These are phyloP conservation scores for Halichoerus grypus DNA, from an alignment of 2,113 vertebrate species.

Conservation along the genomic window DNA sequence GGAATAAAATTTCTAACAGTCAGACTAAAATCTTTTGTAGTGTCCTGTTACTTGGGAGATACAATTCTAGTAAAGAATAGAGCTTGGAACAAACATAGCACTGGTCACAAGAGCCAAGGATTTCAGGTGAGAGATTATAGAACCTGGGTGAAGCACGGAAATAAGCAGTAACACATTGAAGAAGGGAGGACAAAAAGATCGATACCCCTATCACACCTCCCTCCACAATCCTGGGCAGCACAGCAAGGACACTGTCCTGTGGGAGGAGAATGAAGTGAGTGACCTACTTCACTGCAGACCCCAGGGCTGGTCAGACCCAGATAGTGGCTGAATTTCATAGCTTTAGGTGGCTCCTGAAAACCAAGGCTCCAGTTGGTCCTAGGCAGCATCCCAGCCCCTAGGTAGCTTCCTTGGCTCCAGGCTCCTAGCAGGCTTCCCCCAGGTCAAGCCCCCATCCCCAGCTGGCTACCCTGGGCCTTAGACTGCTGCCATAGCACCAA, in stretches of 20 bases:
- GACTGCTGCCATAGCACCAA: background rate
- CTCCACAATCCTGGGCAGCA: background rate
- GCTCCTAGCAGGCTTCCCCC: background rate
- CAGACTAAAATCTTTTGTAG: background rate
- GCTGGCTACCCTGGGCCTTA: background rate
- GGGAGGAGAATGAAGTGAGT: background rate
- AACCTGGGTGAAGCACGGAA: background rate
- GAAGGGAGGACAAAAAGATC: background rate
- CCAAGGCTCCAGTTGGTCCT: too few species aligned
- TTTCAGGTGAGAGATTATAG: background rate
- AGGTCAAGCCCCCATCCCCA: background rate
- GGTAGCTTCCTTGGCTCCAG: background rate
- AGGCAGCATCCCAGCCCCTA: background rate
- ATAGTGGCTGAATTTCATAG: background rate
- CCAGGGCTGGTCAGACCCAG: background rate
- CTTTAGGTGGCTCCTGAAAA: background rate
- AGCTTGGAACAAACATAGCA: background rate
- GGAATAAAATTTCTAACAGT: background rate
- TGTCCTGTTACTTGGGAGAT: background rate
- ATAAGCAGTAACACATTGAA: background rate
- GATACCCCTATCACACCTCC: background rate
- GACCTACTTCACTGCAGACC: background rate
- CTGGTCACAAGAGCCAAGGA: background rate
- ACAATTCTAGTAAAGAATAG: background rate
- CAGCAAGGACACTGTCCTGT: background rate